phyloP scores from a whole-genome alignment of 2,888 invertebrate genomes.

The Andrena bicolor region DNA sequence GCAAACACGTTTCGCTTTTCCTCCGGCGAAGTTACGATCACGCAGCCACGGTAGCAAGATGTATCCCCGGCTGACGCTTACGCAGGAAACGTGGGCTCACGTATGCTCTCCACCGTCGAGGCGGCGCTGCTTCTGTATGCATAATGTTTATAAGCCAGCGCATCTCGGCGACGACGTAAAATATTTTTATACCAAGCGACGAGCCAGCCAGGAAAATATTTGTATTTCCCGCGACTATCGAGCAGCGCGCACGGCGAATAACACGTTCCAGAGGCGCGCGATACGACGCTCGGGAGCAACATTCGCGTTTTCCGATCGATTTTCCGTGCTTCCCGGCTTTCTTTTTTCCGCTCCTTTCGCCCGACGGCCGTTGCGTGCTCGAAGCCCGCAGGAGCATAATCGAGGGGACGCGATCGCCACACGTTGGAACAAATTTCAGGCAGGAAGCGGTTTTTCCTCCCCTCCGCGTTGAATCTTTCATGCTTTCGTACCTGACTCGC shows the following conservation, averaged over 20 bases:
- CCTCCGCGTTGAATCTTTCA: conserved; percentile 68
- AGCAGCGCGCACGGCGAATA: conserved; percentile 39
- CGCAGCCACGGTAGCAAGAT: conserved; percentile 15
- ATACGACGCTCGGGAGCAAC: conserved; percentile 12
- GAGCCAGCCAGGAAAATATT: conserved; percentile 44
- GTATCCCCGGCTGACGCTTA: conserved; percentile 48
- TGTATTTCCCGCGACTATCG: conserved; percentile 36
- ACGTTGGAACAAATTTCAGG: conserved; percentile 42
- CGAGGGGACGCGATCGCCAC: conserved; percentile 52
- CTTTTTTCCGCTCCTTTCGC: background rate
- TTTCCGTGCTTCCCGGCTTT: background rate
- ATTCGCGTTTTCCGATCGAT: conserved; percentile 51
- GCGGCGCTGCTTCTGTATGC: conserved; percentile 36
- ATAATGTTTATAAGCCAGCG: conserved; percentile 59
- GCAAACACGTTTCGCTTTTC: background rate
- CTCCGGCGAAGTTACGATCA: conserved; percentile 23
- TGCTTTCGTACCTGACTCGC: conserved; percentile 29
- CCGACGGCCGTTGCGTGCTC: background rate
- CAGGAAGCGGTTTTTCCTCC: conserved; percentile 20
- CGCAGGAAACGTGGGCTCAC: conserved; percentile 51
- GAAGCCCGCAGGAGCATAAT: conserved; percentile 38
- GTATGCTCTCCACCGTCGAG: conserved; percentile 36
- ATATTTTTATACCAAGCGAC: conserved; percentile 56
- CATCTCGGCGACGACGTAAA: conserved; percentile 50
- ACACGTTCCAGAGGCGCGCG: conserved; percentile 32